Evolutionary conservation across 2,113 vertebrate species (phyloP), one percentile per base, ranked within the genome.

Genomic region (Ceratotherium simum): DNA sequence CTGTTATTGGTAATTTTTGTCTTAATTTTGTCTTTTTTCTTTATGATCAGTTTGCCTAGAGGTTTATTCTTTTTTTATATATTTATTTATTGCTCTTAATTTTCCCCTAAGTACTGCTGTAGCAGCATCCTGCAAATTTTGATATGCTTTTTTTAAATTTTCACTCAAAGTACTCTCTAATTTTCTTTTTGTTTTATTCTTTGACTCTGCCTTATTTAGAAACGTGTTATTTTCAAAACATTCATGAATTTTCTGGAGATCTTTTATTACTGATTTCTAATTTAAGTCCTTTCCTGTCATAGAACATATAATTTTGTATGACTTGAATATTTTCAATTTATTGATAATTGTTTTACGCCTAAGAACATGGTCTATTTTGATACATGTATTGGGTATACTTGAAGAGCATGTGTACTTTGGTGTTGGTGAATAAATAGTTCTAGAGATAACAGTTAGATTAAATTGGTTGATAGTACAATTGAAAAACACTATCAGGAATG

Each of bases 241-340:
- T 78, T 88, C 84, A 8, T 48, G 56, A 36, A 42, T 84, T 94
- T 67, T 94, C 25, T 92, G 76, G 60, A 84, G 9, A 72, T 88
- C 0, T 65, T 88, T 70, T 80, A 88, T 54, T 91, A 81, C 36
- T 65, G 33, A 88, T 88, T 70, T 95, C 56, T 78, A 87, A 78
- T 39, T 85, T 54, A 84, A 8, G 76, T 79, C 23, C 33, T 39
- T 80, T 84, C 54, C 56, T 42, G 33, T 88, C 60, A 82, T 46
- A 54, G 39, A 95, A 42, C 31, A 83, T 70, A 76, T n/a, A n/a
- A n/a, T 67, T 83, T 94, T 31, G 1, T 70, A 60, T 64, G 51
- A 78, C 39, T 73, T 95, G 39, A 76, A 36, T 82, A 13, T 96
- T 85, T 88, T 51, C 13, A 83, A 48, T 82, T 85, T 75, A 56